A percentile compares a stretch with the other conserved stretches of the same genome.
Conservation (phyloP, 2,797 vertebrate genomes). For the Simalia tracyae region DNA sequence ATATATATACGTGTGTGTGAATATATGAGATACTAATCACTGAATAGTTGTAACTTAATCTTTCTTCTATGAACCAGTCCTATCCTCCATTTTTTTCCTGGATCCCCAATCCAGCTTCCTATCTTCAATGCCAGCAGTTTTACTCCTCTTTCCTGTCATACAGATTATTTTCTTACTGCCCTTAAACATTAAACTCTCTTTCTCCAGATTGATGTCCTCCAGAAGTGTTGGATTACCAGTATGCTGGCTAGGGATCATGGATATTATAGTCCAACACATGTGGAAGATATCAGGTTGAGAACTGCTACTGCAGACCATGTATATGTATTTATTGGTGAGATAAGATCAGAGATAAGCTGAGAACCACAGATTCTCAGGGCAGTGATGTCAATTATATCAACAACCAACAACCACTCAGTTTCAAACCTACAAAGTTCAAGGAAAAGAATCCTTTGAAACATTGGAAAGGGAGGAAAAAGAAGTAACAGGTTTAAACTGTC, state of each 20-base stretch:
- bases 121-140: background rate
- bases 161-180: background rate
- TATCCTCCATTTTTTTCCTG: background rate
- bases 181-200: background rate
- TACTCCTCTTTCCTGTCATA: background rate
- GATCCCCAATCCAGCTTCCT: background rate
- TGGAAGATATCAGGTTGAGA: background rate
- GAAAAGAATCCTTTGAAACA: too few species aligned
- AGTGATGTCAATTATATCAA: background rate
- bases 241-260: background rate
- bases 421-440: too few species aligned
- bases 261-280: background rate
- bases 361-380: background rate
- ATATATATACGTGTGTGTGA: background rate
- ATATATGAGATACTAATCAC: background rate
- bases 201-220: background rate
- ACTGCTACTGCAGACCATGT: background rate
- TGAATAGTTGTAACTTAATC: background rate
- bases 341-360: background rate
- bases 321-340: background rate
- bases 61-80: background rate
- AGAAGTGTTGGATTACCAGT: background rate
- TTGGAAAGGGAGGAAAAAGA: too few species aligned
- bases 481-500: too few species aligned
- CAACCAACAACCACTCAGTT: too few species aligned